Evolutionary conservation across 2,888 invertebrate species (phyloP).

Genomic region (Empis stercorea): DNA sequence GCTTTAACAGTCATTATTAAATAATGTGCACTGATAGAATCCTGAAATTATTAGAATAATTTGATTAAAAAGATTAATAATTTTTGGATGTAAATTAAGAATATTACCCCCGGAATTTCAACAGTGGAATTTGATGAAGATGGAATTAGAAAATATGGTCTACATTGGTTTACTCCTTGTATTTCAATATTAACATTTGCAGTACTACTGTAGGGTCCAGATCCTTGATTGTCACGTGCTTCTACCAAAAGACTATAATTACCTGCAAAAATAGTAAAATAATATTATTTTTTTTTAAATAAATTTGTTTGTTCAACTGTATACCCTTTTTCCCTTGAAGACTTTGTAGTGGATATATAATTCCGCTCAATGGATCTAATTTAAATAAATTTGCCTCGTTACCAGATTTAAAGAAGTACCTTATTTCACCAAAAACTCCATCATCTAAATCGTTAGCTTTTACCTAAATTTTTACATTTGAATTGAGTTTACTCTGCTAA

Average conservation of each 20-base stretch:
- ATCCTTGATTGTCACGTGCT: conserved; percentile 62
- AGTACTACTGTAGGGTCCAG: conserved; percentile 48
- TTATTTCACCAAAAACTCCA: conserved; percentile 62
- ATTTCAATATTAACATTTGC: conserved; percentile 66
- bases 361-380: conserved; percentile 63
- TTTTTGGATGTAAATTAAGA: too few species aligned
- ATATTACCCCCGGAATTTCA: conserved; percentile 47
- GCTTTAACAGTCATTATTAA: conserved; percentile 73
- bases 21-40: conserved; percentile 60
- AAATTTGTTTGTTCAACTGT: too few species aligned
- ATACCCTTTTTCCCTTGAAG: conserved; percentile 47
- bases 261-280: conserved; percentile 15
- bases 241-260: conserved; percentile 51
- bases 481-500: neutral
- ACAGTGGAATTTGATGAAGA: conserved; percentile 61
- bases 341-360: conserved; percentile 63
- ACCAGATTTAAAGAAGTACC: conserved; percentile 57
- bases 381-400: conserved; percentile 57
- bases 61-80: conserved; percentile 3
- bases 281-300: too few species aligned
- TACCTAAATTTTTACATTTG: conserved; percentile 30
- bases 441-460: conserved; percentile 70
- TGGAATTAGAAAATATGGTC: conserved; percentile 69
- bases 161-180: conserved; percentile 66
- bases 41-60: conserved; percentile 36